Evolutionary conservation across 1,140 invertebrate genomes (phyloP), one percentile per base, ranked within the genome.

Genomic region (Gonioctena quinquepunctata): DNA sequence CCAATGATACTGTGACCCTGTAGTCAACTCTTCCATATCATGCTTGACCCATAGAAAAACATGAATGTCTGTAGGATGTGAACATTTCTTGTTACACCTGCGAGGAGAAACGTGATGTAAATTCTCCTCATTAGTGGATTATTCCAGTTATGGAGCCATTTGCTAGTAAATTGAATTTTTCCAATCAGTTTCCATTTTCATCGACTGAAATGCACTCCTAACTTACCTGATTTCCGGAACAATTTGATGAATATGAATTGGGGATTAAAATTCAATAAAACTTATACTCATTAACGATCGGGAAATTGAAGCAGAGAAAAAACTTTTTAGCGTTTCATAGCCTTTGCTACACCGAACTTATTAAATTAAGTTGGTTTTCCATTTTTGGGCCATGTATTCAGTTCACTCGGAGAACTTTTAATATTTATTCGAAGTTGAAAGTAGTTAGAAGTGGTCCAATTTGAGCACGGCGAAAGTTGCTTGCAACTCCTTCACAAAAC

Each of bases 351-450:
- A 5, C 25, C 21, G 26, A 61, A 61, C 59, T 61, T 61, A 61
- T 61, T 61, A 16, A 61, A 61, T 61, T 61, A 27, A 61, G 23
- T 61, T 61, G 27, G 11, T 61, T 61, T 33, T 61, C 28, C 59
- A 18, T 18, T 61, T 61, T 61, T 61, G 23, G 59, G 13, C 27
- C 25, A 61, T 28, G 27, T 61, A 61, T 26, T 18, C 27, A 33
- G 21, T 28, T 27, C 59, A 27, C 23, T 27, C 6, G 23, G 16
- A 19, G 18, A 61, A 26, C 18, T 61, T 61, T 61, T 27, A 61
- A 61, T 61, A 61, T 61, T 33, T 33, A 26, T 61, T 27, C 27
- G 16, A 61, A 61, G n/a, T 61, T 61, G 27, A 61, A 54, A 54
- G 33, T 27, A 61, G n/a, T 61, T 61, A 19, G 28, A 54, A 54